A percentile compares a stretch with the other conserved stretches of the same genome.
Conservation (phyloP, 2,113 vertebrate genomes). For the Ammospiza caudacuta region DNA sequence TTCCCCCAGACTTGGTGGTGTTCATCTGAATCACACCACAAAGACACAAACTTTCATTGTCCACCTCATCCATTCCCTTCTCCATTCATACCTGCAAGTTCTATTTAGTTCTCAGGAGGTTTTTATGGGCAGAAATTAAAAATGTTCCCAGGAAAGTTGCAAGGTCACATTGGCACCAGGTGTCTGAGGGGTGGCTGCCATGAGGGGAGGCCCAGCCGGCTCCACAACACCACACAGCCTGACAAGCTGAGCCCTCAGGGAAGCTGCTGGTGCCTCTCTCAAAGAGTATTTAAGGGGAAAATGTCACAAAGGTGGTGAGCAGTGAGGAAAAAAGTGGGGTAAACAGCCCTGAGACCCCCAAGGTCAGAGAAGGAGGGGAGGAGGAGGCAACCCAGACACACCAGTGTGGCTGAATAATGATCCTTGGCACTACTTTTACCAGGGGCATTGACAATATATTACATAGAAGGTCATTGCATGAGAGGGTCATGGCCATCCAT, state of each 20-base stretch:
- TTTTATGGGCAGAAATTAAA: neutral
- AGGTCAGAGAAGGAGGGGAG: neutral
- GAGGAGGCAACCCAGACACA: accelerated
- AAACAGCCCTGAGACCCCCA: accelerated
- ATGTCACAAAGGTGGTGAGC: neutral
- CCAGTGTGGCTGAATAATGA: neutral
- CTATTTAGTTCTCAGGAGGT: neutral
- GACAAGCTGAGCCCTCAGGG: neutral
- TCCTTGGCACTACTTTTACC: neutral
- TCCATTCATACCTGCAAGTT: neutral
- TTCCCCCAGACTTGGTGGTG: neutral
- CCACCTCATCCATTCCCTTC: neutral
- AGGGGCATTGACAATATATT: neutral
- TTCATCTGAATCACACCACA: neutral
- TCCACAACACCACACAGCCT: accelerated
- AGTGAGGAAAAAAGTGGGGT: neutral
- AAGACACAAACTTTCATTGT: neutral
- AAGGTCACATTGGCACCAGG: neutral
- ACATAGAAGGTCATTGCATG: neutral
- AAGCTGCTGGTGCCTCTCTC: neutral
- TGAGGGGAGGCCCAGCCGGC: accelerated
- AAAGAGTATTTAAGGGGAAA: neutral
- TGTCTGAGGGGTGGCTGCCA: neutral
- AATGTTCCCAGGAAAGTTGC: neutral
- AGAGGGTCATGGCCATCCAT: neutral